These are phyloP conservation scores for Tetropium fuscum DNA, from an alignment of 2,888 invertebrate genomes.

Conservation along the genomic window DNA sequence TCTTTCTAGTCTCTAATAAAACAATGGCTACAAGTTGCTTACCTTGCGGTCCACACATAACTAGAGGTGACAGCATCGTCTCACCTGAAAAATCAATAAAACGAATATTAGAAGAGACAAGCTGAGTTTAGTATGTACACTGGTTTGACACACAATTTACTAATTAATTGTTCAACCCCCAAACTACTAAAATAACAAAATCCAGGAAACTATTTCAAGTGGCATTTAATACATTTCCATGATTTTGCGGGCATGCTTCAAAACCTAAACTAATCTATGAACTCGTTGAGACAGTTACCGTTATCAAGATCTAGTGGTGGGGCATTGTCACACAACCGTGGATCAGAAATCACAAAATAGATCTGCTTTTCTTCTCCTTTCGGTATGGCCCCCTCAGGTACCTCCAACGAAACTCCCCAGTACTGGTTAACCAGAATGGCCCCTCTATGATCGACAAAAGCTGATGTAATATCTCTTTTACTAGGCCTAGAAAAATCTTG, in stretches of 20 bases:
- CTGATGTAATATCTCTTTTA: conserved; percentile 65
- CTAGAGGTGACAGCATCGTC: conserved; percentile 92
- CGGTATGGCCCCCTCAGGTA: conserved; percentile 90
- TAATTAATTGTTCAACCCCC: background rate
- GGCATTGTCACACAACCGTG: conserved; percentile 78
- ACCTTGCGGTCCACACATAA: conserved; percentile 97
- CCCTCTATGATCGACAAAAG: conserved; percentile 80
- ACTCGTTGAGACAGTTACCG: conserved; percentile 70
- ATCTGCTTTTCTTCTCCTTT: conserved; percentile 88
- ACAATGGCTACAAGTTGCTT: conserved; percentile 59
- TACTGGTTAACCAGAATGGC: conserved; percentile 87
- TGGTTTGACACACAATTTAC: conserved; percentile 38
- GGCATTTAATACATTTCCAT: background rate
- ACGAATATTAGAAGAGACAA: conserved; percentile 16
- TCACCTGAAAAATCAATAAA: conserved; percentile 75
- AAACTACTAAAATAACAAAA: conserved; percentile 7
- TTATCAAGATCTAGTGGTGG: conserved; percentile 92
- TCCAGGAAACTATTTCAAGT: conserved; percentile 1
- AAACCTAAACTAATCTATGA: background rate
- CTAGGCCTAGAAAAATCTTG: conserved; percentile 58
- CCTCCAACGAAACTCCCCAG: conserved; percentile 91
- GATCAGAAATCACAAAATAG: conserved; percentile 91
- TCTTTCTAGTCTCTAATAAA: too few relatives aligned
- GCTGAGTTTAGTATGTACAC: conserved; percentile 50
- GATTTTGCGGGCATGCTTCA: conserved; percentile 6